phyloP scores from a whole-genome alignment of 1,140 invertebrate species.

The Polypedilum vanderplanki region DNA sequence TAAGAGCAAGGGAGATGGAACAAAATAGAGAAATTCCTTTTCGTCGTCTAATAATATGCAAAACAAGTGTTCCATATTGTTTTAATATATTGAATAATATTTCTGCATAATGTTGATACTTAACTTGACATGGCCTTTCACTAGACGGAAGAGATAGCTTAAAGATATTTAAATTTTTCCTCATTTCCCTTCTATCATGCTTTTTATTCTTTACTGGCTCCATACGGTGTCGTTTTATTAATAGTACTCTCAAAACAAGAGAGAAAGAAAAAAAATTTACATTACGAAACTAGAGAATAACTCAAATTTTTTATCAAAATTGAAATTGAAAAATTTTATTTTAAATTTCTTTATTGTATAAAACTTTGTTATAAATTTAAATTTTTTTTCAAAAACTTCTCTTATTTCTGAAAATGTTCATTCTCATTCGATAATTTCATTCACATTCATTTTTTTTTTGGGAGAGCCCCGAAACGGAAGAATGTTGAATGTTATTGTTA shows the following conservation, averaged over 20 bases:
- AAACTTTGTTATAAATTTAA: too few relatives aligned
- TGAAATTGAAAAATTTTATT: too few relatives aligned
- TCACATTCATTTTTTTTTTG: background rate
- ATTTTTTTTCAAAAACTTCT: too few relatives aligned
- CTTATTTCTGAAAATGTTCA: too few relatives aligned
- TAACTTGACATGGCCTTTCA: background rate
- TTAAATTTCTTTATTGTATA: too few relatives aligned
- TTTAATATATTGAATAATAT: conserved; percentile 29
- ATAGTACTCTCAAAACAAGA: background rate
- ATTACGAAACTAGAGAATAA: too few relatives aligned
- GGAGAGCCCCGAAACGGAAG: background rate
- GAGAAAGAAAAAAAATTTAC: background rate
- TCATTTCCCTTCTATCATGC: background rate
- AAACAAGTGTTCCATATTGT: conserved; percentile 29
- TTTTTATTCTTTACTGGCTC: background rate
- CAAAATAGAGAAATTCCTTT: conserved; percentile 1
- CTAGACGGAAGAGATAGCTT: background rate
- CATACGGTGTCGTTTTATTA: conserved; percentile 21
- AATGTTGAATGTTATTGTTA: conserved; percentile 9
- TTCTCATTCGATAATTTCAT: background rate
- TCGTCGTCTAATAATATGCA: conserved; percentile 22
- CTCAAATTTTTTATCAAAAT: too few relatives aligned
- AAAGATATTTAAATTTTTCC: background rate
- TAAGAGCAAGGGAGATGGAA: background rate
- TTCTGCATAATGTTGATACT: conserved; percentile 24